Evolutionary conservation across 2,888 invertebrate species (phyloP), one percentile per base, ranked within the genome.

Genomic region (Cephus spinipes): DNA sequence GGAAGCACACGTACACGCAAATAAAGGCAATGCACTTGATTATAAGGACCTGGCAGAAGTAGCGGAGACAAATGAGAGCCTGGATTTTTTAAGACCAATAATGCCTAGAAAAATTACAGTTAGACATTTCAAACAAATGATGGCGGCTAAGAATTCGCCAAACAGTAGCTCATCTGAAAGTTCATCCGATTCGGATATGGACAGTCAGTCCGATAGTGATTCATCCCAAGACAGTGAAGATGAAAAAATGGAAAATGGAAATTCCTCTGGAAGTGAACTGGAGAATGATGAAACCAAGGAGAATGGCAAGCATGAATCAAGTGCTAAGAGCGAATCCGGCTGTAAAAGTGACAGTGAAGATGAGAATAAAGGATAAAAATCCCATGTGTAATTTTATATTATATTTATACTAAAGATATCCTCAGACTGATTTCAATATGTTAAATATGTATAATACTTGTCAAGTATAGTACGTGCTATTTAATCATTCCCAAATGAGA

Each of bases 91-190:
- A 2, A 92, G 94, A 81, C 95, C 96, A 90, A 96, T 96, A 81
- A 94, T 96, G 92, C 96, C 96, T 1, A 93, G 94, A 80, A 96
- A 96, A 88, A 95, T 96, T 74, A 95, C 95, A 0, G 95, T 95
- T 0, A 92, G 92, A 68, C 93, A 95, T 85, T 96, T 93, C 81
- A 95, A 95, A 86, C 93, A 94, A 85, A 91, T 95, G 81, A 94
- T 95, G 94, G 93, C 94, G 0, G 94, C 93, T 78, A 95, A 94
- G 83, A 90, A 90, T 79, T 78, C 78, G 3, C 79, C 81, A 33
- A 76, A 79, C 71, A 81, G 81, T 23, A 83, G 83, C 12, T 82
- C 83, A 12, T 85, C 89, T 0, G 88, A 89, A 31, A 87, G 84
- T 84, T 89, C 89, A 3, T 86, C 90, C 0, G 89, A 90, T 74